phyloP scores from a whole-genome alignment of 2,113 vertebrate genomes.

The Barbus barbus region DNA sequence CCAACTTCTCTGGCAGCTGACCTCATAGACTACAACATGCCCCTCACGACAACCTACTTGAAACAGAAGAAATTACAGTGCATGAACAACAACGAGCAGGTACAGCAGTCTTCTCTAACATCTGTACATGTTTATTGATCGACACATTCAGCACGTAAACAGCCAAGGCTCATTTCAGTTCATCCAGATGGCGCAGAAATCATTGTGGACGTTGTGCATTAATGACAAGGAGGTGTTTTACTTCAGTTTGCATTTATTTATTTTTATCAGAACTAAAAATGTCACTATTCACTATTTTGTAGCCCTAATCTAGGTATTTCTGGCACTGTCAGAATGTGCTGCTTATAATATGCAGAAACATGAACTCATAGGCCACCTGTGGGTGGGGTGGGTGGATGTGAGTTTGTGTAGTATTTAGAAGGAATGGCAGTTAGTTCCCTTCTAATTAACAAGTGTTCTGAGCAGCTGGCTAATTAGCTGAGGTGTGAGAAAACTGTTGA shows the following conservation, averaged over 20 bases:
- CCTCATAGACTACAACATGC: slow-evolving; percentile 92
- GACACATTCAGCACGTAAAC: not conserved
- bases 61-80: slow-evolving; percentile 91
- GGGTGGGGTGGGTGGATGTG: slow-evolving; percentile 26
- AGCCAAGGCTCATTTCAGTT: not conserved
- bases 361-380: not conserved
- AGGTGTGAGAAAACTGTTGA: slow-evolving; percentile 61
- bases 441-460: slow-evolving; percentile 70
- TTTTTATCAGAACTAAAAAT: not conserved
- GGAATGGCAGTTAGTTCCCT: slow-evolving; percentile 58
- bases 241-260: not conserved
- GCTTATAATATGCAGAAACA: not conserved
- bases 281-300: not conserved
- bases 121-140: not conserved
- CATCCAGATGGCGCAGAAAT: slow-evolving; percentile 1
- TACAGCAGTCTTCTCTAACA: slow-evolving; percentile 59
- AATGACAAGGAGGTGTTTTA: slow-evolving; percentile 4
- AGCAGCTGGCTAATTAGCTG: slow-evolving; percentile 70
- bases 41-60: slow-evolving; percentile 91
- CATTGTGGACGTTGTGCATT: not conserved
- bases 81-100: slow-evolving; percentile 85
- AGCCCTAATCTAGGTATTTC: not conserved
- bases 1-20: slow-evolving; percentile 83
- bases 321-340: not conserved
- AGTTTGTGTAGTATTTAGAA: slow-evolving; percentile 55